These are phyloP conservation scores for Pelagia noctiluca DNA, from an alignment of 30 jellyfish, hydroid and myxozoan genomes.

Conservation along the genomic window DNA sequence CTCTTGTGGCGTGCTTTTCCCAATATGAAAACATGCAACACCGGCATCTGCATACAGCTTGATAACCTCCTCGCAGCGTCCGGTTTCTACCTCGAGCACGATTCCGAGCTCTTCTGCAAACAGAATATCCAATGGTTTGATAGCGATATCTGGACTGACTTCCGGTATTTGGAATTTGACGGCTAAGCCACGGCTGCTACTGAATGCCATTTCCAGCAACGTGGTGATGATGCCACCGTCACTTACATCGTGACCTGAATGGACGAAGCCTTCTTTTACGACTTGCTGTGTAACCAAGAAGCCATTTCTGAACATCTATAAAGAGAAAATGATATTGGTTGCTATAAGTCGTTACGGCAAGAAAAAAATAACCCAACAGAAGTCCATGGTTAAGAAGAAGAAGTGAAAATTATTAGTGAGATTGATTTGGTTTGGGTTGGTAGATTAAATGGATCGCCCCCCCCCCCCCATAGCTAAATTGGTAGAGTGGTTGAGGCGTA, in stretches of 20 bases:
- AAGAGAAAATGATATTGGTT: neutral
- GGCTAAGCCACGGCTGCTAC: constrained; percentile 75
- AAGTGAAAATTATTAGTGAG: neutral
- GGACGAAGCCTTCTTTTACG: constrained; percentile 43
- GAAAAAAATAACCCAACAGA: neutral
- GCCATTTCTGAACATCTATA: constrained; percentile 66
- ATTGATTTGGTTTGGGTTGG: too few species aligned
- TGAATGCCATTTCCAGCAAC: constrained; percentile 88
- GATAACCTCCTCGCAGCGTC: constrained; percentile 30
- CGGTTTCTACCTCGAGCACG: constrained; percentile 64
- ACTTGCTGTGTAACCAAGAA: constrained; percentile 77
- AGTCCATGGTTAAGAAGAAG: neutral
- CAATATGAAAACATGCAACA: constrained; percentile 55
- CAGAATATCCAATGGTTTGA: constrained; percentile 10
- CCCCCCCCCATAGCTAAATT: too few species aligned
- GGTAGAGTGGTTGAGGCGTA: too few species aligned
- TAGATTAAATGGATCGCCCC: too few species aligned
- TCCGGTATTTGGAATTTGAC: constrained; percentile 16
- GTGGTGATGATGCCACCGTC: constrained; percentile 93
- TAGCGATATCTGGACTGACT: neutral
- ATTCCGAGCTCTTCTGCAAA: constrained; percentile 90
- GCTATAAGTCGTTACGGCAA: too few species aligned
- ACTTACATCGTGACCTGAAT: constrained; percentile 85
- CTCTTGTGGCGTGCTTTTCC: constrained; percentile 46
- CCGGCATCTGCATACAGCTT: constrained; percentile 10